A percentile compares a stretch with the other conserved stretches of the same genome.
Conservation (phyloP, 2,888 invertebrate species). For the Argyresthia goedartella region DNA sequence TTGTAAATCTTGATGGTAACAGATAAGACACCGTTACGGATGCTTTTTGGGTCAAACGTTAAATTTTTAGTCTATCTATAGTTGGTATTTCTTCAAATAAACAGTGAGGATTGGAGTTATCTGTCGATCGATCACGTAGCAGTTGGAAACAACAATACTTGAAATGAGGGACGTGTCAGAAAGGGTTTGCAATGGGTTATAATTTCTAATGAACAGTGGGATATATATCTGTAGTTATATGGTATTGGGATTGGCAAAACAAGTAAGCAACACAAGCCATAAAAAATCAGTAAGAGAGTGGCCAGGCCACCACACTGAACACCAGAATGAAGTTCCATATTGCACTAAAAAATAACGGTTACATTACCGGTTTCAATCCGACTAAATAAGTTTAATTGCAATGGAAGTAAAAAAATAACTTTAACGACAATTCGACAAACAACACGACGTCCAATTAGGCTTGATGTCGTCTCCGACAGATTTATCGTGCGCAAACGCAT, state of each 20-base stretch:
- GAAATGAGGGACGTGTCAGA: constrained; percentile 12
- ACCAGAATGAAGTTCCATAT: too few relatives aligned
- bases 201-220: neutral
- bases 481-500: constrained; percentile 25
- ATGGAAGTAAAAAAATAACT: too few relatives aligned
- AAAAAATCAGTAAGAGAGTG: too few relatives aligned
- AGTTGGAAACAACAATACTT: constrained; percentile 30
- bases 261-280: too few relatives aligned
- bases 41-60: neutral
- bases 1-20: constrained; percentile 26
- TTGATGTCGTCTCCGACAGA: constrained; percentile 17
- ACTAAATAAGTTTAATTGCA: constrained; percentile 3
- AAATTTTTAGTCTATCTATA: constrained; percentile 3
- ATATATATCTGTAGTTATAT: neutral
- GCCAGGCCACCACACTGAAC: too few relatives aligned
- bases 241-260: neutral
- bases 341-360: too few relatives aligned
- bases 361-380: too few relatives aligned
- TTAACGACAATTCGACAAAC: constrained; percentile 27
- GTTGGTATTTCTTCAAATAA: constrained; percentile 1
- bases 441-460: constrained; percentile 28
- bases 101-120: constrained; percentile 18
- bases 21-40: neutral
- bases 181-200: too few relatives aligned
- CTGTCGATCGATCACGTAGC: constrained; percentile 34